Percentiles rank a stretch among this genome's conserved stretches.
Conservation (phyloP, 2,888 invertebrate species). For the Drosophila subquinaria region DNA sequence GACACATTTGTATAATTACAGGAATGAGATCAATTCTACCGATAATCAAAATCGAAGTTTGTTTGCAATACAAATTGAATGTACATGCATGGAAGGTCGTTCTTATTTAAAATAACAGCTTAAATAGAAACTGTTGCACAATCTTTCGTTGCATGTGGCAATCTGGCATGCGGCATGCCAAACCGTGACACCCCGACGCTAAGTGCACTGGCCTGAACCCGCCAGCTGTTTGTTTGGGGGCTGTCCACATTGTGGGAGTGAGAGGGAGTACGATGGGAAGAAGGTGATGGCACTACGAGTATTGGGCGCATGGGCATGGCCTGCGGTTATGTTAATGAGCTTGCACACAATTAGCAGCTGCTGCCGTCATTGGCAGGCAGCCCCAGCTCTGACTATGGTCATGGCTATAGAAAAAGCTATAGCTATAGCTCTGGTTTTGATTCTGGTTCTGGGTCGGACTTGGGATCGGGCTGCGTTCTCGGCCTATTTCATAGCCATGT, state of each 20-base stretch:
- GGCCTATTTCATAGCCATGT: conserved; percentile 51
- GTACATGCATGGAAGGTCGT: background rate
- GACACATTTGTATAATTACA: too few relatives aligned
- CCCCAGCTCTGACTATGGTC: conserved; percentile 3
- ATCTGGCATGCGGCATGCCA: conserved; percentile 57
- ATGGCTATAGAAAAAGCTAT: background rate
- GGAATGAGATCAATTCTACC: background rate
- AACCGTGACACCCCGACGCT: conserved; percentile 63
- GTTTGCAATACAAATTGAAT: background rate
- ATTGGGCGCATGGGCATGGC: conserved; percentile 59
- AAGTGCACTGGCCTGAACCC: conserved; percentile 56
- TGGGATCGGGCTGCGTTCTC: conserved; percentile 19
- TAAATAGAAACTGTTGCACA: conserved; percentile 61
- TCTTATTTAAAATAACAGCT: conserved; percentile 22
- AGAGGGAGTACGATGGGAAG: background rate
- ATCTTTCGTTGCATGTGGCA: conserved; percentile 37
- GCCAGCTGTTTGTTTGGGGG: conserved; percentile 64
- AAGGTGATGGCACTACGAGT: background rate
- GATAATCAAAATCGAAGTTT: background rate
- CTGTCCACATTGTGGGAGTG: conserved; percentile 32
- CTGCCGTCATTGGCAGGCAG: conserved; percentile 67
- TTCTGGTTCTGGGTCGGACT: conserved; percentile 12
- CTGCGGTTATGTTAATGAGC: conserved; percentile 82
- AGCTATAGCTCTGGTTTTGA: background rate
- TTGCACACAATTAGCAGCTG: conserved; percentile 81